Evolutionary conservation across 2,113 vertebrate genomes (phyloP), one percentile per base, ranked within the genome.

Genomic region (Pholis gunnellus): DNA sequence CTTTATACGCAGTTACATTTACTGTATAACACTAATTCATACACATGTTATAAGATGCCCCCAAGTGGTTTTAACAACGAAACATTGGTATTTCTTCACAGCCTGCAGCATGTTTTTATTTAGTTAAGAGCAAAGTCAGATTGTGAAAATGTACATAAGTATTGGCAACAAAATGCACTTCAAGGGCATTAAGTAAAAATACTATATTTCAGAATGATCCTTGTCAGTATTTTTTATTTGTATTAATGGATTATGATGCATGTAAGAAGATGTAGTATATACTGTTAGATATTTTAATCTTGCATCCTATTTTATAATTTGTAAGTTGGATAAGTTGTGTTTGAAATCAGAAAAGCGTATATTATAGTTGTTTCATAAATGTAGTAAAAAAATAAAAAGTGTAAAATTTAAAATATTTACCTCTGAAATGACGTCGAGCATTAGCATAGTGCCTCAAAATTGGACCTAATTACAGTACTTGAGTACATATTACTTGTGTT

Each of bases 401-500:
- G 6, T 50, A 20, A 50, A 22, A 22, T 9, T 3, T 36, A 22
- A 4, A 46, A 67, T 46, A 18, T 2, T 46, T 67, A 44, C 36
- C 36, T 25, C 40, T 46, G 25, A 46, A 46, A 46, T 46, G 0
- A 29, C 27, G n/a, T 9, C 2, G 1, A 25, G 6, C 25, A 13
- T 8, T 31, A 60, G n/a, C 36, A 20, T 40, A 65, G 61, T 44
- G 20, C 20, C 67, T 54, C 10, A 52, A 14, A 52, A 36, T 20
- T 22, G 5, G 36, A 52, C 6, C 15, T 50, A 50, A 56, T 36
- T 56, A 25, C 31, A 31, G 75, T 22, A 75, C 4, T 72, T 59
- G 40, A 64, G 17, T 44, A 27, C 13, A 64, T 44, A 31, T 56
- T 50, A 52, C 13, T 78, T 81, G 70, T 52, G 48, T 34, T 40